Base-by-base conservation (phyloP, 2,888 invertebrate genomes). In the Dryomyza anilis region DNA sequence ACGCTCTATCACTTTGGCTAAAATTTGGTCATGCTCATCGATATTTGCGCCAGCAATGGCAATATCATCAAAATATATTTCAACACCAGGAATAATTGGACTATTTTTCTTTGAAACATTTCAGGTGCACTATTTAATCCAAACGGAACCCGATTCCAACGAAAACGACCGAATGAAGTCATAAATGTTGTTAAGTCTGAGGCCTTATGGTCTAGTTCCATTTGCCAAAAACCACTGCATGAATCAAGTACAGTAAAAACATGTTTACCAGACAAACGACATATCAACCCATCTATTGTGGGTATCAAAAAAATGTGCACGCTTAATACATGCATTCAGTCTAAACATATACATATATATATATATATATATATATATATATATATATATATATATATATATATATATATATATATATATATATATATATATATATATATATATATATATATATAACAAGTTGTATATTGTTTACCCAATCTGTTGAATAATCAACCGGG, bases 381-480 rank as follows among this genome's bases (percentile, higher is more conserved):
- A 55, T n/a, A n/a, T n/a, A n/a, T n/a, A n/a, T n/a, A n/a, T n/a
- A n/a, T n/a, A n/a, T n/a, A n/a, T n/a, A n/a, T n/a, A n/a, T n/a
- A n/a, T n/a, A n/a, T n/a, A n/a, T n/a, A n/a, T n/a, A n/a, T n/a
- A n/a, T n/a, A n/a, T n/a, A n/a, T n/a, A n/a, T n/a, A n/a, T n/a
- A n/a, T n/a, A n/a, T n/a, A n/a, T n/a, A n/a, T n/a, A n/a, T n/a
- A n/a, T n/a, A n/a, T n/a, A n/a, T n/a, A n/a, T n/a, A n/a, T n/a
- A n/a, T n/a, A n/a, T n/a, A n/a, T n/a, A n/a, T n/a, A n/a, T n/a
- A n/a, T 25, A 55, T 60, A 25, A 60, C 66, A 6, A 68, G 12
- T 27, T 66, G 66, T 21, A 66, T 23, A 48, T 66, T 66, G 53
- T 68, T 59, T 7, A 68, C 55, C 60, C 68, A 68, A 50, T 68